Evolutionary conservation across 1,140 invertebrate species (phyloP).

Genomic region (Caerostris extrusa): DNA sequence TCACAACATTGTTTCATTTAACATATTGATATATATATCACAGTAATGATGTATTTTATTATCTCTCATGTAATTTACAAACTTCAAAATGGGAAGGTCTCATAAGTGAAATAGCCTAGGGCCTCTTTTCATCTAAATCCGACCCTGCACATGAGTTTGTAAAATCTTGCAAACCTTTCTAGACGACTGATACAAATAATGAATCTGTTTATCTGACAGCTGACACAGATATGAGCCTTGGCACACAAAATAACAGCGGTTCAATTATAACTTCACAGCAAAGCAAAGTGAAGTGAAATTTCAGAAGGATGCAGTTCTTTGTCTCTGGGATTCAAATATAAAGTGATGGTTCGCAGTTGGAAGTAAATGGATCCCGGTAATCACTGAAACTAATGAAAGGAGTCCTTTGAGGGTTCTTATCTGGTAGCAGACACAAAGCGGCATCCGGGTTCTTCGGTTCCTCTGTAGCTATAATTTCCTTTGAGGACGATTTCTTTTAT

Average conservation of each 20-base stretch:
- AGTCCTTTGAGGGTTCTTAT: slow-evolving; percentile 27
- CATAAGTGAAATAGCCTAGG: no score
- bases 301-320: slow-evolving; percentile 10
- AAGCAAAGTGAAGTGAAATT: slow-evolving; percentile 20
- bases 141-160: not conserved
- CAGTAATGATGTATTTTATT: no score
- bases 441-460: slow-evolving; percentile 21
- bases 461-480: not conserved
- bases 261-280: slow-evolving; percentile 4
- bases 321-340: slow-evolving; percentile 43
- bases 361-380: not conserved
- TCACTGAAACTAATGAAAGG: slow-evolving; percentile 35
- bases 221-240: not conserved
- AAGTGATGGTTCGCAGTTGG: not conserved
- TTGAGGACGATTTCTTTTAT: not conserved
- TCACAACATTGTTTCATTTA: not conserved
- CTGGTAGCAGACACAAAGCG: not conserved
- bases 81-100: no score
- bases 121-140: not conserved
- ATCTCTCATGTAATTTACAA: no score
- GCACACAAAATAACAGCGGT: not conserved
- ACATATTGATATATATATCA: not conserved
- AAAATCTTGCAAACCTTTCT: not conserved
- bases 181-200: not conserved
- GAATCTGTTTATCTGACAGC: not conserved